Evolutionary conservation across 1,140 invertebrate genomes (phyloP), one percentile per base, ranked within the genome.

Genomic region (Brachionus sp.): DNA sequence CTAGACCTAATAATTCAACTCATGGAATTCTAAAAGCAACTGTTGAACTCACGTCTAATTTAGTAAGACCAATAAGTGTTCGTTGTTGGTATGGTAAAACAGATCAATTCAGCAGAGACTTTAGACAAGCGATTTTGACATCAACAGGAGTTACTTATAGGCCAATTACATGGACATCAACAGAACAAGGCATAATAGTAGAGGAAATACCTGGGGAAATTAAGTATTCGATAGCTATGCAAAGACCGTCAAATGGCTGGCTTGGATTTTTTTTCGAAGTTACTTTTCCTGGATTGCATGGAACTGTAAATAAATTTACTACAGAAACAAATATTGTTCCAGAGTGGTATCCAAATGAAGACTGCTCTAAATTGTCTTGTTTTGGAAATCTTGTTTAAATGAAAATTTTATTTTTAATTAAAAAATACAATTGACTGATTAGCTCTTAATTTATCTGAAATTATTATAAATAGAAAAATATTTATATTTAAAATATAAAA

Each of bases 271-370:
- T 86, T 50, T 85, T 86, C 29, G 84, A 86, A 83, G 70, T 86
- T 33, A 85, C 84, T 16, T 87, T 86, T 84, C 50, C 78, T 10
- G 86, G 86, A 53, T 66, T 85, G 7, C 83, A 84, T 35, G 85
- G 84, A 50, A 77, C 84, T 13, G 84, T 84, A 7, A 62, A 87
- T 13, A 85, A 86, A 73, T 84, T 87, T 39, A 87, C 87, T 23
- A 86, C 87, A 0, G 86, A 87, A 78, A 83, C 84, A 3, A 68
- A 86, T 62, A 86, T 87, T 23, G 85, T 87, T 13, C 87, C 87
- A 33, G 85, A 87, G 64, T 84, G 84, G 46, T 87, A 85, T 77
- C 86, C 87, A 7, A 86, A 85, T 78, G 85, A 85, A n/a, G 86
- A 86, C 29, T 87, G 87, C 77, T 82, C 78, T 42, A 86, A 85